Conservation (phyloP, 2,888 invertebrate genomes). For the Stenodema calcarata region DNA sequence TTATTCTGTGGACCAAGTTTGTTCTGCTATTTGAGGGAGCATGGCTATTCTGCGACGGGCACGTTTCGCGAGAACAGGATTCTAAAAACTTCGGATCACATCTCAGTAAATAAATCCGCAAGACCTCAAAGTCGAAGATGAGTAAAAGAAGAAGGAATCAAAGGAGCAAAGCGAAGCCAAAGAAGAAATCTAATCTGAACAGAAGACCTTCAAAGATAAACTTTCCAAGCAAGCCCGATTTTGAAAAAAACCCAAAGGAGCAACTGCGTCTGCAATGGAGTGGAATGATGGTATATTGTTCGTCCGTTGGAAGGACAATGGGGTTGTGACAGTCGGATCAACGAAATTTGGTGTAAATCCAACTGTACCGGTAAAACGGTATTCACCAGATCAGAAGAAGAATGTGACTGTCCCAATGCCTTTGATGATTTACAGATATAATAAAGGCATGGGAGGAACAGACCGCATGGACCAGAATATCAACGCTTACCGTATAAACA, state of each 20-base stretch:
- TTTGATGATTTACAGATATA: conserved; percentile 43
- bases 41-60: too few relatives aligned
- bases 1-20: too few relatives aligned
- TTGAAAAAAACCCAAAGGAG: too few relatives aligned
- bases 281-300: conserved; percentile 4
- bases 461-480: conserved; percentile 53
- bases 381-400: conserved; percentile 42
- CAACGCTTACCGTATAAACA: conserved; percentile 45
- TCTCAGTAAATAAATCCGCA: not conserved
- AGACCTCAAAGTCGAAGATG: not conserved
- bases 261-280: not conserved
- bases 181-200: not conserved
- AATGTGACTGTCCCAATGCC: conserved; percentile 44
- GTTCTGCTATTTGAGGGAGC: too few relatives aligned
- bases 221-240: not conserved
- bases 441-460: conserved; percentile 52
- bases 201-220: not conserved
- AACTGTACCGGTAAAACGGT: conserved; percentile 19
- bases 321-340: conserved; percentile 41
- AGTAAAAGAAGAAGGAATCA: not conserved
- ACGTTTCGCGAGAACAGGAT: not conserved
- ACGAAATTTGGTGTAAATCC: conserved; percentile 34
- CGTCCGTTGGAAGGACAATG: conserved; percentile 24
- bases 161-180: not conserved
- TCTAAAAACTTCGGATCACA: not conserved